Evolutionary conservation across 2,113 vertebrate genomes (phyloP).

Genomic region (Herpetotheres cachinnans): DNA sequence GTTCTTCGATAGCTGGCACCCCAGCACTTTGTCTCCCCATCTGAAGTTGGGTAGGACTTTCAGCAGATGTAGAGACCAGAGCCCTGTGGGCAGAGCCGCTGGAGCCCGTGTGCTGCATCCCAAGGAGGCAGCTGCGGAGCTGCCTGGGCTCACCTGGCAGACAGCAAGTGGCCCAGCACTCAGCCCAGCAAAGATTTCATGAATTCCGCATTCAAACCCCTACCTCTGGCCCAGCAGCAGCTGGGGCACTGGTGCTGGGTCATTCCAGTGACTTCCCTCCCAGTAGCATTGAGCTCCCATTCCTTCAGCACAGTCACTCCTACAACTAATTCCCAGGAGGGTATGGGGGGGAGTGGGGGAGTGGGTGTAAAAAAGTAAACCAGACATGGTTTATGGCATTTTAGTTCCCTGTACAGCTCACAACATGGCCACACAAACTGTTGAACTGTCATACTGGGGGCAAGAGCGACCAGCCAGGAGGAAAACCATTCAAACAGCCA

Average conservation of each 20-base stretch:
- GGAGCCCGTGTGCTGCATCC: rapidly evolving
- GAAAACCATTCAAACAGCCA: background rate
- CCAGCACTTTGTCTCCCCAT: background rate
- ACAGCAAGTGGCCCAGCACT: background rate
- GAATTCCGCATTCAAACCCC: background rate
- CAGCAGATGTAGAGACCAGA: background rate
- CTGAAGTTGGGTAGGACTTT: background rate
- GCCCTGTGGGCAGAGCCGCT: background rate
- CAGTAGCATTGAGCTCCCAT: background rate
- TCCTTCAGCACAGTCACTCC: background rate
- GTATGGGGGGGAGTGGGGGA: background rate
- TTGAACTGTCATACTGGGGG: background rate
- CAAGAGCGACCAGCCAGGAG: background rate
- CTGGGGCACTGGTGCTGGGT: background rate
- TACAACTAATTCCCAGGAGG: background rate
- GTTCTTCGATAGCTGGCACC: background rate
- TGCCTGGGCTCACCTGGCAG: background rate
- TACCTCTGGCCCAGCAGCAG: background rate
- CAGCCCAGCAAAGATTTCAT: background rate
- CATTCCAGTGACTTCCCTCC: background rate
- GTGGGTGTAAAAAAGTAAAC: background rate
- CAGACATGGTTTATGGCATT: background rate
- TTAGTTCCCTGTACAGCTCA: background rate
- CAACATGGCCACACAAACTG: background rate
- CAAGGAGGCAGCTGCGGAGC: background rate